These are phyloP conservation scores for Poecilus cupreus DNA, from an alignment of 2,888 invertebrate genomes.

Conservation along the genomic window DNA sequence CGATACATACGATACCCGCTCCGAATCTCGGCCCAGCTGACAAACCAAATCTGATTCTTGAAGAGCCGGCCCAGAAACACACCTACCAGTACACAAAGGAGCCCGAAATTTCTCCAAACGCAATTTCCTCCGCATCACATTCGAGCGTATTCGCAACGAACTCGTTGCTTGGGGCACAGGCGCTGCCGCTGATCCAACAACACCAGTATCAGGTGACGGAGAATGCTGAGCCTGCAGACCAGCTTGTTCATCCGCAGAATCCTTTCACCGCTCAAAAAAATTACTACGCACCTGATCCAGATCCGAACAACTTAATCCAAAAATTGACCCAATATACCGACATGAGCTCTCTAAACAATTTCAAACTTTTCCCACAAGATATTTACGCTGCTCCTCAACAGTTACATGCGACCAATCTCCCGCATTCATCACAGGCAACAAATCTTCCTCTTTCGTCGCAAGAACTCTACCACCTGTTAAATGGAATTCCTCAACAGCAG, in stretches of 20 bases:
- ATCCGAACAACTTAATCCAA: conserved; percentile 68
- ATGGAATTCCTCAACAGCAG: conserved; percentile 65
- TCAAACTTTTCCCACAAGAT: conserved; percentile 69
- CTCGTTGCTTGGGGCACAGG: conserved; percentile 44
- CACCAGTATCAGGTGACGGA: conserved; percentile 76
- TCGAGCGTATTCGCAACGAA: neutral
- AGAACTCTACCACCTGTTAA: conserved; percentile 68
- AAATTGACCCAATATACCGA: conserved; percentile 12
- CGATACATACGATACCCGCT: conserved; percentile 90
- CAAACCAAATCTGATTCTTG: conserved; percentile 76
- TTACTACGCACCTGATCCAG: conserved; percentile 74
- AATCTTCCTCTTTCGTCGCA: conserved; percentile 68
- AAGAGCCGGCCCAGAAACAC: conserved; percentile 68
- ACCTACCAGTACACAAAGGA: conserved; percentile 66
- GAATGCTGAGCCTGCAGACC: conserved; percentile 69
- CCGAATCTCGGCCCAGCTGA: conserved; percentile 85
- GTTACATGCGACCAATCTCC: neutral
- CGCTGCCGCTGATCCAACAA: conserved; percentile 38
- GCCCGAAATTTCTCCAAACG: conserved; percentile 59
- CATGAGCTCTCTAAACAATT: conserved; percentile 68
- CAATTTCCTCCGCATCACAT: conserved; percentile 30
- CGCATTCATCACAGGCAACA: neutral
- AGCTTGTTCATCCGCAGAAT: conserved; percentile 66
- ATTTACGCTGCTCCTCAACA: conserved; percentile 61
- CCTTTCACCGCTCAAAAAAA: conserved; percentile 71